Evolutionary conservation across 2,888 invertebrate genomes (phyloP).

Genomic region (Xestia rhomboidea): DNA sequence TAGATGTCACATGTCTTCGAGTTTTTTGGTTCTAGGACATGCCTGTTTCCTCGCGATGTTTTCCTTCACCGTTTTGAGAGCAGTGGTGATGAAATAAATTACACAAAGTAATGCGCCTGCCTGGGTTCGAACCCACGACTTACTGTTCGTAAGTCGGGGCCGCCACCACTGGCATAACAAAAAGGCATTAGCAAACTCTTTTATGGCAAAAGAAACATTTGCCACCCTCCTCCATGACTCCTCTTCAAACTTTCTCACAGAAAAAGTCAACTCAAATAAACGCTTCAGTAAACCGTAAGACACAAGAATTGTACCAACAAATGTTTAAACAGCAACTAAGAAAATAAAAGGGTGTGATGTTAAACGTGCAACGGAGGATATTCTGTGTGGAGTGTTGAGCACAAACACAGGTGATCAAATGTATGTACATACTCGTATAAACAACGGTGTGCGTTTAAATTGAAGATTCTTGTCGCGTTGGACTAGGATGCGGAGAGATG

Average conservation of each 20-base stretch:
- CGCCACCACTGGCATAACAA: too few species aligned
- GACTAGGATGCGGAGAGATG: conserved; percentile 22
- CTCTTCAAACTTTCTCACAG: neutral
- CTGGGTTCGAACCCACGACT: too few species aligned
- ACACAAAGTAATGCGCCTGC: too few species aligned
- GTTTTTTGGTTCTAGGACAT: too few species aligned
- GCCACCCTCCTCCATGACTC: neutral
- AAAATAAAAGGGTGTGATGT: conserved; percentile 56
- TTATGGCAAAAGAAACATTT: neutral
- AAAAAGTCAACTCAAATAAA: conserved; percentile 21
- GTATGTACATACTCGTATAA: conserved; percentile 72
- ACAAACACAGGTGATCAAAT: conserved; percentile 79
- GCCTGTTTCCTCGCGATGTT: too few species aligned
- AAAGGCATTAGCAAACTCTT: neutral
- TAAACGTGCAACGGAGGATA: conserved; percentile 37
- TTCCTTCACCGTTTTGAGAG: too few species aligned
- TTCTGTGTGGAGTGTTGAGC: conserved; percentile 36
- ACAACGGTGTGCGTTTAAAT: conserved; percentile 77
- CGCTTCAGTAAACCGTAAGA: neutral
- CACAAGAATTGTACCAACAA: conserved; percentile 32
- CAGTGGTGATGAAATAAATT: too few species aligned
- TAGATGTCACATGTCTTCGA: too few species aligned
- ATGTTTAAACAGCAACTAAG: conserved; percentile 51
- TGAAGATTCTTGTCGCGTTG: conserved; percentile 76
- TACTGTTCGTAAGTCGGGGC: too few species aligned